Percentiles rank a stretch among this genome's conserved stretches.
These are phyloP conservation scores for Alaudala cheleensis DNA, from an alignment of 2,113 vertebrate species.

Conservation along the genomic window DNA sequence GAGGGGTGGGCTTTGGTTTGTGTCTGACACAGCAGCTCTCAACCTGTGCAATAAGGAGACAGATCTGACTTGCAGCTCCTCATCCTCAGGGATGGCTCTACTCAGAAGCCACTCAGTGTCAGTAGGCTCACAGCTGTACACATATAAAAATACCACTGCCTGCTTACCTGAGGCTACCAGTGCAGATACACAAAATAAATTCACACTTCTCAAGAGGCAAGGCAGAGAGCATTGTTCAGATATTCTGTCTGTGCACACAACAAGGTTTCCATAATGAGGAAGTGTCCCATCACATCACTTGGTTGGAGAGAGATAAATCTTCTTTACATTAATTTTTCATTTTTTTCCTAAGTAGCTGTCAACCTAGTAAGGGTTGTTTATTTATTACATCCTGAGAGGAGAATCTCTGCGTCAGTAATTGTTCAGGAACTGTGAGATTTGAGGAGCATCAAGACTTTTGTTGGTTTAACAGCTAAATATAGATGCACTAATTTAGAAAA, in stretches of 20 bases:
- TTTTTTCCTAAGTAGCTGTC: neutral
- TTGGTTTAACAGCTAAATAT: neutral
- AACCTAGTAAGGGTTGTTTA: neutral
- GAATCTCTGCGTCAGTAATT: neutral
- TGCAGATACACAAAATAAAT: neutral
- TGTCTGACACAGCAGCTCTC: neutral
- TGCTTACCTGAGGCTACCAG: neutral
- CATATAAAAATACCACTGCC: neutral
- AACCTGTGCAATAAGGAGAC: neutral
- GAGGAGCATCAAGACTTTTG: neutral
- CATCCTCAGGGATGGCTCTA: neutral
- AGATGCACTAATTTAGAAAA: neutral
- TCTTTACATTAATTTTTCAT: neutral
- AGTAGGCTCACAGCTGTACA: neutral
- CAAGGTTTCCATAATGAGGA: neutral
- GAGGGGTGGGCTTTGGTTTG: neutral
- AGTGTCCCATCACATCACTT: neutral
- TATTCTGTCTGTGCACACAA: neutral
- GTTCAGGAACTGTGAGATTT: neutral
- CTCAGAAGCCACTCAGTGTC: neutral
- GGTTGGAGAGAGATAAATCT: neutral
- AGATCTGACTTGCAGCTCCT: neutral
- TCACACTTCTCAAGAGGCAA: neutral
- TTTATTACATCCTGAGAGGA: neutral
- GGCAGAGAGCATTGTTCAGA: neutral